A percentile compares a stretch with the other conserved stretches of the same genome.
Conservation (phyloP, 1,140 invertebrate species). For the Euglossa dilemma region DNA sequence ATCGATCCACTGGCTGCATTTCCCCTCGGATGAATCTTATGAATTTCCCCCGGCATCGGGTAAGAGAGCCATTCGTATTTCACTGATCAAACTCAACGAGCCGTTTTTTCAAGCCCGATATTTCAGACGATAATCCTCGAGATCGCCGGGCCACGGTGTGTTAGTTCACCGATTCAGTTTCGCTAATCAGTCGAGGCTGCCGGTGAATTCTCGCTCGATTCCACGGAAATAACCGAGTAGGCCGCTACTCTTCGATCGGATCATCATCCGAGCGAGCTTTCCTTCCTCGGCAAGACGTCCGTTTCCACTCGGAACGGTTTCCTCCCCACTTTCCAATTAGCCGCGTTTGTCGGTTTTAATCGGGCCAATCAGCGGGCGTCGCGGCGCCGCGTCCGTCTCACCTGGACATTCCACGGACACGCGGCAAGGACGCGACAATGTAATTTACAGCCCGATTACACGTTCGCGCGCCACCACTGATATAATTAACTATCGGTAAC, state of each 20-base stretch:
- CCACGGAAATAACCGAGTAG: background rate
- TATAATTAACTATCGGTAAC: slow-evolving; percentile 1
- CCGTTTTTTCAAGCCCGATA: background rate
- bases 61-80: background rate
- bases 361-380: background rate
- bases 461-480: background rate
- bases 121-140: background rate
- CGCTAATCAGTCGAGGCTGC: background rate
- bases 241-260: too few relatives aligned
- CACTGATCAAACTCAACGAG: background rate
- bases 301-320: slow-evolving; percentile 21
- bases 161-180: background rate
- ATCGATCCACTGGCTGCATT: background rate
- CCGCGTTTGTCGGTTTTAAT: slow-evolving; percentile 50
- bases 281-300: background rate
- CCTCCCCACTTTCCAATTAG: slow-evolving; percentile 23
- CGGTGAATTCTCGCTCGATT: background rate
- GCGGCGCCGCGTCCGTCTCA: background rate
- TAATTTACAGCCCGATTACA: slow-evolving; percentile 5
- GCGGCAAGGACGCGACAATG: too few relatives aligned
- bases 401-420: background rate
- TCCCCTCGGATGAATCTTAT: background rate
- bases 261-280: too few relatives aligned
- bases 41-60: background rate
- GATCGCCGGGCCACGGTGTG: background rate